phyloP scores from a whole-genome alignment of 2,888 invertebrate species.

The Mimumesa dahlbomi region DNA sequence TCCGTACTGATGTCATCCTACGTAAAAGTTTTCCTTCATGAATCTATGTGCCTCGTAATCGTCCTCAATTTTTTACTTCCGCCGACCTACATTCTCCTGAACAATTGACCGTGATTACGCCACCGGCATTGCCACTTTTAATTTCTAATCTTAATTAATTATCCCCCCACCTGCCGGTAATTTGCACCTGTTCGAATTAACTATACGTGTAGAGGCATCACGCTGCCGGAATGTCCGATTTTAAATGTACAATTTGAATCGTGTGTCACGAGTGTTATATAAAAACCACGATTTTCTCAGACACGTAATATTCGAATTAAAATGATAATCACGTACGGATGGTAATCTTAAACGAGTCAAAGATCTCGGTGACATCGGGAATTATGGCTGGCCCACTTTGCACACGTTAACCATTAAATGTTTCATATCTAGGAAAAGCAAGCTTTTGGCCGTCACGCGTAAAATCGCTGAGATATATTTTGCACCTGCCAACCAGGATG shows the following conservation, averaged over 20 bases:
- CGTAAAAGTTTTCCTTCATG: slow-evolving; percentile 22
- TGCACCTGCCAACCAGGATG: slow-evolving; percentile 36
- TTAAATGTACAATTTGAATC: too few relatives aligned
- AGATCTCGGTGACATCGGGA: slow-evolving; percentile 46
- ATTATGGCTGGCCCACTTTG: slow-evolving; percentile 35
- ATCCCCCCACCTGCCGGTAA: too few relatives aligned
- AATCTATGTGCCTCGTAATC: slow-evolving; percentile 41
- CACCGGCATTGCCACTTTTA: slow-evolving; percentile 4
- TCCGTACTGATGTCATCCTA: slow-evolving; percentile 41
- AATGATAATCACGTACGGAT: slow-evolving; percentile 42
- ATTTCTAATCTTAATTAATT: slow-evolving; percentile 7
- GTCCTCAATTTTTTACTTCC: slow-evolving; percentile 64
- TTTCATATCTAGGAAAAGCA: background rate
- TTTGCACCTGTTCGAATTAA: too few relatives aligned
- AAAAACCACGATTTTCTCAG: too few relatives aligned
- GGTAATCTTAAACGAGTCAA: slow-evolving; percentile 31
- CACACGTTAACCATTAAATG: slow-evolving; percentile 21
- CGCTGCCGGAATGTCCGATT: too few relatives aligned
- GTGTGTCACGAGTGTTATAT: too few relatives aligned
- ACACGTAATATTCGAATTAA: slow-evolving; percentile 30
- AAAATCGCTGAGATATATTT: background rate
- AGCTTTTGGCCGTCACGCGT: background rate
- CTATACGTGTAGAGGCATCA: too few relatives aligned
- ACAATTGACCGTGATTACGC: slow-evolving; percentile 28
- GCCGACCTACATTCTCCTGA: slow-evolving; percentile 35